Evolutionary conservation across 2,113 vertebrate genomes (phyloP).

Genomic region (Bubo scandiacus): DNA sequence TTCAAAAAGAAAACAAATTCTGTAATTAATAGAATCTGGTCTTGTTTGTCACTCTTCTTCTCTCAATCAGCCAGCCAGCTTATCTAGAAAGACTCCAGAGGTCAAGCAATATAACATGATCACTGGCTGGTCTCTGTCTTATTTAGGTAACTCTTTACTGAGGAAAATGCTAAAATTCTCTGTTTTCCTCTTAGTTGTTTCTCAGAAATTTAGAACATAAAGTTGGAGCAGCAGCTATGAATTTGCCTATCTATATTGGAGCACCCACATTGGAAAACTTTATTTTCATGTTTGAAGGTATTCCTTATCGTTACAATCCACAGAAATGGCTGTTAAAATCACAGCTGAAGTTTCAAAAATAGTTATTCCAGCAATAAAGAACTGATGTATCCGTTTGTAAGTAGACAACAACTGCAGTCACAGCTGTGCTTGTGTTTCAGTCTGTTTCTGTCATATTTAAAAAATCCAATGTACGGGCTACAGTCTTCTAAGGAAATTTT

Average conservation of each 20-base stretch:
- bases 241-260: background rate
- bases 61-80: background rate
- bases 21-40: background rate
- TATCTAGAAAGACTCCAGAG: background rate
- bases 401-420: background rate
- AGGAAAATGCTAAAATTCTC: background rate
- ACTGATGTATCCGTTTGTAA: background rate
- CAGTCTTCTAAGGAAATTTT: background rate
- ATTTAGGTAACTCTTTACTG: background rate
- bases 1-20: background rate
- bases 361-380: background rate
- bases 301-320: background rate
- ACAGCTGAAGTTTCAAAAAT: background rate
- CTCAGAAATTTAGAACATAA: background rate
- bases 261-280: background rate
- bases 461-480: background rate
- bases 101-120: background rate
- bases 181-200: background rate
- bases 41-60: background rate
- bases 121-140: background rate
- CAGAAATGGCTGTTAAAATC: background rate
- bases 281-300: background rate
- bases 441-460: background rate
- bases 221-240: background rate
- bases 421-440: background rate